phyloP scores from a whole-genome alignment of 2,113 vertebrate species.

The Choloepus hoffmanni region DNA sequence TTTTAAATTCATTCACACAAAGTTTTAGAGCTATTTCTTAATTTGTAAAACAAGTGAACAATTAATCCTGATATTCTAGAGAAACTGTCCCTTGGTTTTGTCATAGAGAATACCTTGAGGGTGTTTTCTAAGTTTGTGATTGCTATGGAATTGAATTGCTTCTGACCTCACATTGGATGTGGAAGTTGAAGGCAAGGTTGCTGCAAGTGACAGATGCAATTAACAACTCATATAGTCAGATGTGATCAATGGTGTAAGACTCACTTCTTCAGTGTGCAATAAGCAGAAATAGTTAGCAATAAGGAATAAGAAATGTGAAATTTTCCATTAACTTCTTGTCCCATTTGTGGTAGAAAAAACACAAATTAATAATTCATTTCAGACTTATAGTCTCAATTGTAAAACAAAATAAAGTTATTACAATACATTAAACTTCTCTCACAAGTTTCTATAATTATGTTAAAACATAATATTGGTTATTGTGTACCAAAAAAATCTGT shows the following conservation, averaged over 20 bases:
- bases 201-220: background rate
- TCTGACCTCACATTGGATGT: background rate
- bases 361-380: conserved; percentile 63
- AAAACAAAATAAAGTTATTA: conserved; percentile 64
- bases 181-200: conserved; percentile 5
- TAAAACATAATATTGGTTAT: conserved; percentile 18
- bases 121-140: background rate
- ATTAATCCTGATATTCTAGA: background rate
- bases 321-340: conserved; percentile 47
- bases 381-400: background rate
- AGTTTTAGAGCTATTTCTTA: background rate
- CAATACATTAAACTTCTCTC: conserved; percentile 65
- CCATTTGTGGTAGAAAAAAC: conserved; percentile 31
- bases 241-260: background rate
- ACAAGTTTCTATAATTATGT: conserved; percentile 49
- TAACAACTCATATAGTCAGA: conserved; percentile 21
- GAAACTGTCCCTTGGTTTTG: background rate
- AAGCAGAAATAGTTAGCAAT: conserved; percentile 56
- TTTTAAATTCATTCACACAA: conserved; percentile 1
- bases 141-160: background rate
- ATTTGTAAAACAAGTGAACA: background rate
- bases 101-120: background rate
- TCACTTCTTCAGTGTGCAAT: background rate
- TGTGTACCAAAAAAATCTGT: background rate
- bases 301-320: background rate